These are phyloP conservation scores for Astur gentilis DNA, from an alignment of 2,113 vertebrate species.

Conservation along the genomic window DNA sequence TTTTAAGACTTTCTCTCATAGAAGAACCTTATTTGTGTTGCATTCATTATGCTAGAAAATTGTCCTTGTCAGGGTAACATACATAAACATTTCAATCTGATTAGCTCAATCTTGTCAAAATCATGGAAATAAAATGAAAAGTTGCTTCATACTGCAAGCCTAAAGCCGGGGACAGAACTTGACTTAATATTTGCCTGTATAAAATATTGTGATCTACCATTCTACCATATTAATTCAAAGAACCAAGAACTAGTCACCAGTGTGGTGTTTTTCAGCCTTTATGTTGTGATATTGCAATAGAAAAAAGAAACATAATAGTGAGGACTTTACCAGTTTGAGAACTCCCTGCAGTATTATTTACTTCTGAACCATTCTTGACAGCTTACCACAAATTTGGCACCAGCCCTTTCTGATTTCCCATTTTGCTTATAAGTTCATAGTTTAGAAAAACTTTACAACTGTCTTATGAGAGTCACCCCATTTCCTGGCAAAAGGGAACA, in stretches of 20 bases:
- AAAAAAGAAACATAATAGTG: neutral
- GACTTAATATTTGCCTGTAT: neutral
- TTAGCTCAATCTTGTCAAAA: neutral
- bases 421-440: neutral
- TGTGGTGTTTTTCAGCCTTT: neutral
- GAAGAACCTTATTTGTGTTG: neutral
- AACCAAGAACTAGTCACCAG: neutral
- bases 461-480: neutral
- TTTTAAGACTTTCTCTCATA: neutral
- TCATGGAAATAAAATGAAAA: neutral
- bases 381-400: neutral
- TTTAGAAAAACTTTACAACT: neutral
- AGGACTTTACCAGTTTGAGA: neutral
- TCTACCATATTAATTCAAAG: neutral
- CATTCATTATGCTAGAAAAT: neutral
- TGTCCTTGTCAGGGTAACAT: neutral
- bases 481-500: neutral
- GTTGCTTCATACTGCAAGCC: neutral
- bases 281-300: neutral
- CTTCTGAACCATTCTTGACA: neutral
- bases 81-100: neutral
- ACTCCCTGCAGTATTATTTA: neutral
- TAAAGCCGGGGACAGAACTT: neutral
- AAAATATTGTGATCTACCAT: neutral
- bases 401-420: neutral